phyloP scores from a whole-genome alignment of 2,797 vertebrate species.

The Emydoidea blandingii region DNA sequence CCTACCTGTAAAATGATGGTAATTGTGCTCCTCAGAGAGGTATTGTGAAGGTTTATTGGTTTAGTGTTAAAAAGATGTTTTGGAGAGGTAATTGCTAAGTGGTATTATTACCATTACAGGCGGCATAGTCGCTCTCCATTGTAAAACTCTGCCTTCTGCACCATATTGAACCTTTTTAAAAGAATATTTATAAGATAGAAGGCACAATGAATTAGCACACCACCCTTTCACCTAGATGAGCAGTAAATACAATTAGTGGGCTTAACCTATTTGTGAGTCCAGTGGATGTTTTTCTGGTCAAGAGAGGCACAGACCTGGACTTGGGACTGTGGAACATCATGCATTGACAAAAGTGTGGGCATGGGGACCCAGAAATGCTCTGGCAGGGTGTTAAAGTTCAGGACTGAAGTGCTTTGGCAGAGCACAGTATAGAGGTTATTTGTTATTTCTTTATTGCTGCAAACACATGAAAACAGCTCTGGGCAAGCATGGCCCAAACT shows the following conservation, averaged over 20 bases:
- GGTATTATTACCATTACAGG: background rate
- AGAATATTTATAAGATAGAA: background rate
- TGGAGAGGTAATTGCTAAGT: background rate
- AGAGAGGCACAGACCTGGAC: rapidly evolving
- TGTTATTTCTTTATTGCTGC: background rate
- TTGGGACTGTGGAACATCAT: background rate
- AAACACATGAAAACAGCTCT: background rate
- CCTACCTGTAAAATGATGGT: background rate
- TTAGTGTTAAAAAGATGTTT: background rate
- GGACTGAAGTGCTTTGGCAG: background rate
- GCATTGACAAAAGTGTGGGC: rapidly evolving
- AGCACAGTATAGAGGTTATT: rapidly evolving
- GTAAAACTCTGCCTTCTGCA: no score
- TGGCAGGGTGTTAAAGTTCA: no score
- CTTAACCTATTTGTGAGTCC: background rate
- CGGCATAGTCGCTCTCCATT: background rate
- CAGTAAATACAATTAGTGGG: background rate
- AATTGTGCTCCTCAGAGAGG: background rate
- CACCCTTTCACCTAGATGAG: background rate
- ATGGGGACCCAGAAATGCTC: no score
- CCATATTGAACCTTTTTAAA: no score
- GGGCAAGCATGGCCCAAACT: background rate
- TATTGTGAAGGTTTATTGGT: background rate
- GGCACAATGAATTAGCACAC: background rate
- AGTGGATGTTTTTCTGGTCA: rapidly evolving